Evolutionary conservation across 2,888 invertebrate genomes (phyloP), one percentile per base, ranked within the genome.

Genomic region (Callyntrura guangdongensis): DNA sequence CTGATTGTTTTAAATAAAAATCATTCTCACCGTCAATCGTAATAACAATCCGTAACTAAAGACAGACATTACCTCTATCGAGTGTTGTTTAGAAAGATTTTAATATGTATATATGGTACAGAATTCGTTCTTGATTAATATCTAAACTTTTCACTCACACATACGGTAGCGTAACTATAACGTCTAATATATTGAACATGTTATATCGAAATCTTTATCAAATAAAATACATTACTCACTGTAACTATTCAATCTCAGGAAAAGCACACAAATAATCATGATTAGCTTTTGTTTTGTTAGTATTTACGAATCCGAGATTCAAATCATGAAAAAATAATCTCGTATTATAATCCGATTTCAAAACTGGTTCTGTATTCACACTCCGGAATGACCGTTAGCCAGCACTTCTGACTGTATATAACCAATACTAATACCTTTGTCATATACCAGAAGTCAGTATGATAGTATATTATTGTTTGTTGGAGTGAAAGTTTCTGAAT

Each of bases 261-360:
- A 81, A 81, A 81, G 81, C 81, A 81, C 81, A 81, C 81, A 45
- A 81, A 61, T 27, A 61, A 81, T 81, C 59, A 81, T 61, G 59
- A 61, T 36, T 81, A 61, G 17, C n/a, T 81, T 36, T 45, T 53
- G 49, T 49, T 49, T 14, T 17, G 22, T 47, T 74, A 45, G 36
- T 49, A 22, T 11, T 22, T 17, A 12, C 45, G n/a, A 74, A 11
- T 74, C 12, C 49, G 47, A 74, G 74, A 74, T 74, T 74, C 20
- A 74, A 74, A 74, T 49, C 47, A 14, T 74, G 74, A 74, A 74
- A 74, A 74, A 74, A 74, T 74, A 74, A 74, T 74, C 49, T 74
- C 74, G 74, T 74, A 22, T 5, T 69, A 74, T 14, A 74, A 74
- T 47, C 49, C 74, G 22, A 74, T 20, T 74, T 74, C 22, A 8